A percentile compares a stretch with the other conserved stretches of the same genome.
These are phyloP conservation scores for Tipula unca DNA, from an alignment of 2,888 invertebrate species.

Conservation along the genomic window DNA sequence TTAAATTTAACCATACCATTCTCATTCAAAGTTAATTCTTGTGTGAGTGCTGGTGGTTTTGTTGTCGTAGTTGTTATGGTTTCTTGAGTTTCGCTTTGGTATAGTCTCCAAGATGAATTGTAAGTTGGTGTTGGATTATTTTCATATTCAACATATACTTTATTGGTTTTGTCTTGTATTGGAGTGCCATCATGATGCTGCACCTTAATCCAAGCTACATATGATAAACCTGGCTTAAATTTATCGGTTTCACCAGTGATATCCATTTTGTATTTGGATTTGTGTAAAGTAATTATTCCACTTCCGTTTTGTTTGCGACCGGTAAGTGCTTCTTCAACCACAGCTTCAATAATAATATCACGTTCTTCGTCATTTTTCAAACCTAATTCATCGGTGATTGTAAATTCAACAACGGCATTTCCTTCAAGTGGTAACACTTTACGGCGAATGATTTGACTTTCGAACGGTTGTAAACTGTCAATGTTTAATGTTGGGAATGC, in stretches of 20 bases:
- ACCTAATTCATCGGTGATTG: constrained; percentile 63
- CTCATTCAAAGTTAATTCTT: constrained; percentile 47
- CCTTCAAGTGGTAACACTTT: constrained; percentile 62
- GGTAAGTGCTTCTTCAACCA: constrained; percentile 84
- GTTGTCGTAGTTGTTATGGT: not conserved
- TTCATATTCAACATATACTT: constrained; percentile 35
- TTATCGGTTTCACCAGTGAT: constrained; percentile 72
- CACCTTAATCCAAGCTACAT: constrained; percentile 49
- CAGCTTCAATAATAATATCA: constrained; percentile 75
- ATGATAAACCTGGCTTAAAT: constrained; percentile 82
- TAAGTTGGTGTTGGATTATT: no score
- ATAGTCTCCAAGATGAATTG: not conserved
- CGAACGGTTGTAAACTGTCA: constrained; percentile 40
- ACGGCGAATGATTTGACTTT: constrained; percentile 47
- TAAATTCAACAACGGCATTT: constrained; percentile 60
- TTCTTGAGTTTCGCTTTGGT: not conserved
- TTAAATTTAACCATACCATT: constrained; percentile 54
- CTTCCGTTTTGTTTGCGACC: constrained; percentile 69
- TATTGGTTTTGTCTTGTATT: constrained; percentile 49
- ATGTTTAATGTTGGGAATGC: constrained; percentile 78
- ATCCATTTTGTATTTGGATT: constrained; percentile 65
- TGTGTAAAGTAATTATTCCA: constrained; percentile 64
- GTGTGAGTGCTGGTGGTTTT: constrained; percentile 30
- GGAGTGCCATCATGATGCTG: constrained; percentile 61
- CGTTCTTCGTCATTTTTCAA: constrained; percentile 76